These are phyloP conservation scores for Esox lucius DNA, from an alignment of 2,797 vertebrate genomes.

Conservation along the genomic window DNA sequence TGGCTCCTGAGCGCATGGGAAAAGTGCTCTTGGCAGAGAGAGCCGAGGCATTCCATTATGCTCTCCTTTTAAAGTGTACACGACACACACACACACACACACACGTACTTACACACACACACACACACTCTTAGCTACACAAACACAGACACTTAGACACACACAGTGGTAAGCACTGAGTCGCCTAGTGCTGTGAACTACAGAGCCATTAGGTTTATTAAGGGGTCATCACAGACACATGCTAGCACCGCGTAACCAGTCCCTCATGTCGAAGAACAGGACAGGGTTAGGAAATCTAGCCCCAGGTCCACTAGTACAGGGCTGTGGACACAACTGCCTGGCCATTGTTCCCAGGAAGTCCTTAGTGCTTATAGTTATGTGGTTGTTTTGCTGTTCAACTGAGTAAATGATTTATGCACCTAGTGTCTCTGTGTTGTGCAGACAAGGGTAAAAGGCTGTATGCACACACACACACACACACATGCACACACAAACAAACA, in stretches of 20 bases:
- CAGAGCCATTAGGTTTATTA: not conserved
- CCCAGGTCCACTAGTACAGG: not conserved
- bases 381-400: no score
- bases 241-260: not conserved
- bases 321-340: no score
- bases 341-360: no score
- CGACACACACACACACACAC: slow-evolving; percentile 30
- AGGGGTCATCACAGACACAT: not conserved
- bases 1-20: slow-evolving; percentile 75
- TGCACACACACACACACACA: no score
- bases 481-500: no score
- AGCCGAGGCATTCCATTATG: slow-evolving; percentile 65
- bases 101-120: slow-evolving; percentile 20
- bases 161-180: not conserved
- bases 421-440: not conserved
- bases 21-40: slow-evolving; percentile 78
- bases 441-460: not conserved
- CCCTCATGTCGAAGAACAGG: not conserved
- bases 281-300: not conserved
- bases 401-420: no score
- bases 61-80: slow-evolving; percentile 62
- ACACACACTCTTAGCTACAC: slow-evolving; percentile 14
- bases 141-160: slow-evolving; percentile 14
- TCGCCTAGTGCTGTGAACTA: not conserved
- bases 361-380: no score